Conservation (phyloP, 2,113 vertebrate species). For the Semnornis frantzii region DNA sequence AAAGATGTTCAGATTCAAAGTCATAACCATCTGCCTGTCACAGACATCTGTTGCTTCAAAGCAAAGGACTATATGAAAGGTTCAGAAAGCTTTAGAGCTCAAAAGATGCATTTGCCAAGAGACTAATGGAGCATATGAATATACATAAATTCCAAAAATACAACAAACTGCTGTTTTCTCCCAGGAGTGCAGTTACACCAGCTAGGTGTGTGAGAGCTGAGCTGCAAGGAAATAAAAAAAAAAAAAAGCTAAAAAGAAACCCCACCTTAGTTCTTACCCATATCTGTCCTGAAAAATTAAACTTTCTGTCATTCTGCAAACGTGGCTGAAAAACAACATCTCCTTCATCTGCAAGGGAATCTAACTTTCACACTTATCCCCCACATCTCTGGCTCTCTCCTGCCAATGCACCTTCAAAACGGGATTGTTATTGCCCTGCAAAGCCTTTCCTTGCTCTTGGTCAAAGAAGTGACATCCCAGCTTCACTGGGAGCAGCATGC, state of each 20-base stretch:
- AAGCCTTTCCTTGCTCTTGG: fast-evolving
- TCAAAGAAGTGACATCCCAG: background rate
- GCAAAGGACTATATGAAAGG: constrained; percentile 18
- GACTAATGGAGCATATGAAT: constrained; percentile 19
- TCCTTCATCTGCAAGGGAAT: background rate
- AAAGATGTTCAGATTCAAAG: constrained; percentile 50
- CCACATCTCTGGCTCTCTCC: background rate
- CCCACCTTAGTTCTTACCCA: background rate
- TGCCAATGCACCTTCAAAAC: background rate
- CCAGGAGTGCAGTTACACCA: background rate
- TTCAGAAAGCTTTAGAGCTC: constrained; percentile 33
- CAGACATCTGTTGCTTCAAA: constrained; percentile 61
- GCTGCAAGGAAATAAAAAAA: background rate
- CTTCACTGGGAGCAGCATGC: background rate
- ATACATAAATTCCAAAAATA: constrained; percentile 30
- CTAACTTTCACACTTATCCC: background rate
- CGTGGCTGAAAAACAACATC: background rate
- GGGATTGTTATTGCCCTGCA: background rate
- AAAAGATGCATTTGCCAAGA: constrained; percentile 22
- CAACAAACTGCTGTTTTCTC: constrained; percentile 10
- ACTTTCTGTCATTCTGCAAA: background rate
- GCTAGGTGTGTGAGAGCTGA: background rate
- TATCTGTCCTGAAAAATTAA: background rate
- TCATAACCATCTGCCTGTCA: constrained; percentile 44
- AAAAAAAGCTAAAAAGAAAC: no score